Evolutionary conservation across 2,797 vertebrate species (phyloP).

Genomic region (Centroberyx gerrardi): DNA sequence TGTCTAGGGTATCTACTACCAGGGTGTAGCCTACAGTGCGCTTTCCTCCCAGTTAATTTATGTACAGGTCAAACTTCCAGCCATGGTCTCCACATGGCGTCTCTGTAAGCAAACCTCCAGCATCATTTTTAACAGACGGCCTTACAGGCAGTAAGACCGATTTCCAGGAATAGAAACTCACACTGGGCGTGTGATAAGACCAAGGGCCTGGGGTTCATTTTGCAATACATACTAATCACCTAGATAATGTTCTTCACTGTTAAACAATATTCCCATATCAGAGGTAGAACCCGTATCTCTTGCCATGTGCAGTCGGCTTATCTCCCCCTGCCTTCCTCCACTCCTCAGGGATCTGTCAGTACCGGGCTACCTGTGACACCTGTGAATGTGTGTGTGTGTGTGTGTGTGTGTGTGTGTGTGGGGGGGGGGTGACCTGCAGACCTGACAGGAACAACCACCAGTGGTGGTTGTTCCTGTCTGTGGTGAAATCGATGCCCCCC

Average conservation of each 20-base stretch:
- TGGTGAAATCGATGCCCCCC: conserved; percentile 56
- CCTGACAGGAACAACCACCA: too few species aligned
- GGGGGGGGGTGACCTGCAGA: conserved; percentile 25
- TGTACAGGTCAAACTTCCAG: conserved; percentile 68
- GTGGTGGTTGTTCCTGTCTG: conserved; percentile 9
- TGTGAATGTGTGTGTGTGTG: conserved; percentile 9
- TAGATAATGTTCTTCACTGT: conserved; percentile 65
- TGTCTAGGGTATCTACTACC: conserved; percentile 26
- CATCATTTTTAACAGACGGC: conserved; percentile 55
- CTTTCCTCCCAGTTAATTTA: conserved; percentile 63
- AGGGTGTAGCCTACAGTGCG: conserved; percentile 40
- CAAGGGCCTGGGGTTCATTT: conserved; percentile 63
- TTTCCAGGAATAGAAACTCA: conserved; percentile 64
- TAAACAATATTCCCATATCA: conserved; percentile 70
- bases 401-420: conserved; percentile 14
- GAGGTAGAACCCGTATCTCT: conserved; percentile 57
- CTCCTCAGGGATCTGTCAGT: conserved; percentile 58
- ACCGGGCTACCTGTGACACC: conserved; percentile 51
- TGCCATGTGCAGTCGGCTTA: conserved; percentile 56
- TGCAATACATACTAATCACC: conserved; percentile 68
- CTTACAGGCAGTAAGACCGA: conserved; percentile 58
- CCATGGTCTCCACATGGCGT: conserved; percentile 57
- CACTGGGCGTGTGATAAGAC: conserved; percentile 65
- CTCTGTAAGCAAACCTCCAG: conserved; percentile 60
- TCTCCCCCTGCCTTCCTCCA: conserved; percentile 49